Percentiles rank a stretch among this genome's conserved stretches.
Evolutionary conservation across 2,888 invertebrate species (phyloP).

Genomic region (Colletes collaris): DNA sequence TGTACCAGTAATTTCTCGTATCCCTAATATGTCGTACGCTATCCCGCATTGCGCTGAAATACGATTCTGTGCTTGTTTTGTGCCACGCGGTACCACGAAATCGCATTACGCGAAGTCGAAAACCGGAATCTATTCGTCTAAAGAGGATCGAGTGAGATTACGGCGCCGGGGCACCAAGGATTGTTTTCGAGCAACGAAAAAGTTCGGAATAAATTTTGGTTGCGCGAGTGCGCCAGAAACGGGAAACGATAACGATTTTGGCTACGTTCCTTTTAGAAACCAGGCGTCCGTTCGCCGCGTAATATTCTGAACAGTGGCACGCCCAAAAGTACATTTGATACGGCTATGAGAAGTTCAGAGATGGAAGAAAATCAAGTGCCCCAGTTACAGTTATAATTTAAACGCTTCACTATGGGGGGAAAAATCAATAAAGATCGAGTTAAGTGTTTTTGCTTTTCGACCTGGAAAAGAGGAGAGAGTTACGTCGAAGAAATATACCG

Average conservation of each 20-base stretch:
- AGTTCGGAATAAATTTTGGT: slow-evolving; percentile 21
- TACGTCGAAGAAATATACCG: no score
- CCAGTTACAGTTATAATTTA: background rate
- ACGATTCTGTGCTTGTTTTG: no score
- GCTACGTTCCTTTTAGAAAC: background rate
- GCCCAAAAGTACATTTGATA: background rate
- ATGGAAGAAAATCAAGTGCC: background rate
- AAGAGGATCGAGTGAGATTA: slow-evolving; percentile 8
- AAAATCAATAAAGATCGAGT: no score
- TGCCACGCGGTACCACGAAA: no score
- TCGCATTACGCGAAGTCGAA: no score
- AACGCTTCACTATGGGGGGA: background rate
- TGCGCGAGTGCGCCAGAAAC: slow-evolving; percentile 25
- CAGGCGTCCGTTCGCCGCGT: background rate
- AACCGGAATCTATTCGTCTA: no score
- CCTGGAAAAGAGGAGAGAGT: no score
- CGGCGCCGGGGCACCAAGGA: background rate
- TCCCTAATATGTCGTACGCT: no score
- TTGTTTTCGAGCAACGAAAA: slow-evolving; percentile 26
- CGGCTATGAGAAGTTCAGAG: no score
- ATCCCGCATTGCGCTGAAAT: no score
- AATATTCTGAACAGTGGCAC: slow-evolving; percentile 11
- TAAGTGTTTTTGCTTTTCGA: no score
- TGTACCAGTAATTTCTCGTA: slow-evolving; percentile 1
- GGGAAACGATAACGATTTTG: slow-evolving; percentile 36